Conservation (phyloP, 1,140 invertebrate genomes). For the Cotesia chilonis region DNA sequence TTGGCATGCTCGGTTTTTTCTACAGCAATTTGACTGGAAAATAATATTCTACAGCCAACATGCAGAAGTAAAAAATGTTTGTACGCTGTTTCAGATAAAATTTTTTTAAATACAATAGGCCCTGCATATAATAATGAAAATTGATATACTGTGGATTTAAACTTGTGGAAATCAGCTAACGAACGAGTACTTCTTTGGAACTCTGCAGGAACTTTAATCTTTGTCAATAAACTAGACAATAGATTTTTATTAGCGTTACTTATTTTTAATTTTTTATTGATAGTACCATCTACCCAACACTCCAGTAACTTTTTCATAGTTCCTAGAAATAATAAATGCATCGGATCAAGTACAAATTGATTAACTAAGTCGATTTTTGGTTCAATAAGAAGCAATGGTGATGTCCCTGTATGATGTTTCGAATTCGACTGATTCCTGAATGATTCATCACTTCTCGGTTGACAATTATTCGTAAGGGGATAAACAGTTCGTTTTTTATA, state of each 20-base stretch:
- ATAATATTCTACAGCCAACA: constrained; percentile 38
- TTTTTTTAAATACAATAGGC: constrained; percentile 38
- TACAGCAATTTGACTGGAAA: constrained; percentile 28
- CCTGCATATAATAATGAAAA: constrained; percentile 41
- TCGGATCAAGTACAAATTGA: constrained; percentile 26
- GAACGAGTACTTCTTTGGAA: constrained; percentile 44
- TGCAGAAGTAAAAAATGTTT: constrained; percentile 43
- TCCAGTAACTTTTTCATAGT: constrained; percentile 33
- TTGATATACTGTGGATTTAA: constrained; percentile 40
- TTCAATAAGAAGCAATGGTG: constrained; percentile 18
- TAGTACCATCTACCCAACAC: constrained; percentile 26
- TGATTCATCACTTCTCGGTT: constrained; percentile 22
- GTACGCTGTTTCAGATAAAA: constrained; percentile 36
- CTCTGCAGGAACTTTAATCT: constrained; percentile 37
- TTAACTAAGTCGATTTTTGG: constrained; percentile 25
- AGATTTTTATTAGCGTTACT: constrained; percentile 12
- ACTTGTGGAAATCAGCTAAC: constrained; percentile 30
- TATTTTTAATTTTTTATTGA: not conserved
- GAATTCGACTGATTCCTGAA: constrained; percentile 20
- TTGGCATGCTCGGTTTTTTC: constrained; percentile 32
- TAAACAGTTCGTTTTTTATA: constrained; percentile 30
- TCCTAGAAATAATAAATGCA: constrained; percentile 30
- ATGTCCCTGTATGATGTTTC: constrained; percentile 30
- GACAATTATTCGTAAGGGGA: not conserved
- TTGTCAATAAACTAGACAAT: constrained; percentile 12